These are phyloP conservation scores for Typhlomys cinereus DNA, from an alignment of 2,113 vertebrate species.

Conservation along the genomic window DNA sequence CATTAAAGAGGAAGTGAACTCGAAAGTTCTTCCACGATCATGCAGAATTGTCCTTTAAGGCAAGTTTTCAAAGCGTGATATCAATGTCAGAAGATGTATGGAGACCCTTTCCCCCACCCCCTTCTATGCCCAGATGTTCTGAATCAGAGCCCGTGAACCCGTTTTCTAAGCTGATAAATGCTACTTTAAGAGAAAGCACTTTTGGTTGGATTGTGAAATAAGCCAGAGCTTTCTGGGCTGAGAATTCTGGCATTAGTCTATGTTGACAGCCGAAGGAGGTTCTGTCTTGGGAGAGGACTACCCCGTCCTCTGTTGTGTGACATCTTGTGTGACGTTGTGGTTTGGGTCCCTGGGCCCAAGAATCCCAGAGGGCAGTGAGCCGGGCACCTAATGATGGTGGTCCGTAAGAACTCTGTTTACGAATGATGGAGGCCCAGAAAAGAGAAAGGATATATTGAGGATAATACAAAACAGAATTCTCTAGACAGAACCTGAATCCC, in stretches of 20 bases:
- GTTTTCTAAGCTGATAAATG: neutral
- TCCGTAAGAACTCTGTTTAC: neutral
- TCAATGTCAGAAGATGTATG: neutral
- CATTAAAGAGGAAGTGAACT: conserved; percentile 23
- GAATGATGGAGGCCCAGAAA: neutral
- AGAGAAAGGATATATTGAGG: neutral
- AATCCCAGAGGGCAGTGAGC: neutral
- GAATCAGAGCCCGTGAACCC: neutral
- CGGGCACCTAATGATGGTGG: rapidly evolving
- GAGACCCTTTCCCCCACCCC: no score
- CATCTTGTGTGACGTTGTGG: rapidly evolving
- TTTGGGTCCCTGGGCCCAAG: neutral
- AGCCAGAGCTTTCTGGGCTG: neutral
- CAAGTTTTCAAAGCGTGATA: neutral
- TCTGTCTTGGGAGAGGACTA: rapidly evolving
- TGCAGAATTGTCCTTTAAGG: neutral
- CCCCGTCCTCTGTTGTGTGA: rapidly evolving
- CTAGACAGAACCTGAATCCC: neutral
- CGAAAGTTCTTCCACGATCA: neutral
- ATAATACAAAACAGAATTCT: neutral
- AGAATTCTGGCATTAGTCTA: neutral
- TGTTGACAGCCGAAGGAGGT: neutral
- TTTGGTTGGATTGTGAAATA: neutral
- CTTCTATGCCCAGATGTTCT: neutral
- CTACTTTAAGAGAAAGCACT: neutral